Conservation (phyloP, 2,113 vertebrate species). For the Hiodon alosoides region DNA sequence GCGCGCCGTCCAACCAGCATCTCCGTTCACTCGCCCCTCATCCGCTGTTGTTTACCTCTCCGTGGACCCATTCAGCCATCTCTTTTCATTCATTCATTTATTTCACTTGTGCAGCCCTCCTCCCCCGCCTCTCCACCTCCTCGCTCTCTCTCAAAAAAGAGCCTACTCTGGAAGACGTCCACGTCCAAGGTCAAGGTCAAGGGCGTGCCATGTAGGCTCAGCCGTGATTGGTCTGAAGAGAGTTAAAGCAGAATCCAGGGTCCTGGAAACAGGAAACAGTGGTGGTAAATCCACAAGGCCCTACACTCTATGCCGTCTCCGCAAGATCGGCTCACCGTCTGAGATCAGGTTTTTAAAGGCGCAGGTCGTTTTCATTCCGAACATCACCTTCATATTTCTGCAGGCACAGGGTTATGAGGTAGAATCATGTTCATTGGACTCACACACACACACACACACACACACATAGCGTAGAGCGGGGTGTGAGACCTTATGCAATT, state of each 20-base stretch:
- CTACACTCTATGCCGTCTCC: constrained; percentile 22
- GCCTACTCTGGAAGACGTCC: constrained; percentile 17
- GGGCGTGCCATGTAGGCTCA: constrained; percentile 22
- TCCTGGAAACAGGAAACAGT: constrained; percentile 21
- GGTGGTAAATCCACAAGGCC: background rate
- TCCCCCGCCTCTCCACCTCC: background rate
- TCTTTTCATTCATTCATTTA: constrained; percentile 11
- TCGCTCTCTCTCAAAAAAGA: constrained; percentile 20
- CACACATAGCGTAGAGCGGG: no score
- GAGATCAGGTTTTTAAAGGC: constrained; percentile 23
- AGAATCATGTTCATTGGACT: background rate
- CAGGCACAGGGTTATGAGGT: background rate
- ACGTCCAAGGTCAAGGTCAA: constrained; percentile 20
- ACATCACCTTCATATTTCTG: background rate
- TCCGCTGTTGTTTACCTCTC: constrained; percentile 21
- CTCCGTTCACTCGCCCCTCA: constrained; percentile 8
- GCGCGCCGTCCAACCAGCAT: constrained; percentile 18
- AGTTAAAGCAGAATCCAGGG: constrained; percentile 11
- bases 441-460: no score
- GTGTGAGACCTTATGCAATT: no score
- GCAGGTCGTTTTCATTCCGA: constrained; percentile 10
- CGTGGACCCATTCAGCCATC: constrained; percentile 21
- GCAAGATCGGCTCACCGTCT: constrained; percentile 27
- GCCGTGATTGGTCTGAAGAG: constrained; percentile 16
- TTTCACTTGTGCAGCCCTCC: constrained; percentile 3